phyloP scores from a whole-genome alignment of 2,797 vertebrate species.

The Phrynocephalus guinanensis region DNA sequence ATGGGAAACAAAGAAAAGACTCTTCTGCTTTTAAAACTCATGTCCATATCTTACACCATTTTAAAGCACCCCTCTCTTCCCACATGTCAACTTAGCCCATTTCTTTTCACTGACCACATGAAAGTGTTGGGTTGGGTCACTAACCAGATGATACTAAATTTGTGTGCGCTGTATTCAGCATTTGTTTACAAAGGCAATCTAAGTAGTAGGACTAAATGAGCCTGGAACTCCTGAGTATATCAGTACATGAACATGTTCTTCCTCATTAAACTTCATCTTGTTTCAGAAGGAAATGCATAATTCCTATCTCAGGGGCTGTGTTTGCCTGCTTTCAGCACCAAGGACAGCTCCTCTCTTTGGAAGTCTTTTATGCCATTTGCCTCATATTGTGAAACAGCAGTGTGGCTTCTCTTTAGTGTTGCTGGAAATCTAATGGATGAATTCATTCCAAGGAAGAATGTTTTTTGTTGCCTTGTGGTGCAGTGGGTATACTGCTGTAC shows the following conservation, averaged over 20 bases:
- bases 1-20: background rate
- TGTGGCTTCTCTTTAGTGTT: background rate
- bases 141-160: background rate
- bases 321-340: constrained; percentile 21
- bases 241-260: background rate
- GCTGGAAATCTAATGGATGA: background rate
- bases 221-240: constrained; percentile 15
- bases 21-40: background rate
- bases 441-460: background rate
- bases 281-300: background rate
- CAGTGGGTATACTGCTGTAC: too few species aligned
- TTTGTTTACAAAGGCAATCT: constrained; percentile 13
- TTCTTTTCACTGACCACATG: background rate
- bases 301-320: background rate
- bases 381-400: background rate
- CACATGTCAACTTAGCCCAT: background rate
- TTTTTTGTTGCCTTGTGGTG: background rate
- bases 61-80: background rate
- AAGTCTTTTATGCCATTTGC: too few species aligned
- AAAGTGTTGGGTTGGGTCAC: background rate
- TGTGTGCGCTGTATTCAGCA: background rate
- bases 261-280: constrained; percentile 15
- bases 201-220: constrained; percentile 12
- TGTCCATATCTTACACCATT: background rate
- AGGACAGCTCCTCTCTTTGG: background rate